Percentiles rank a stretch among this genome's conserved stretches.
Evolutionary conservation across 2,888 invertebrate species (phyloP).

Genomic region (Bembecia ichneumoniformis): DNA sequence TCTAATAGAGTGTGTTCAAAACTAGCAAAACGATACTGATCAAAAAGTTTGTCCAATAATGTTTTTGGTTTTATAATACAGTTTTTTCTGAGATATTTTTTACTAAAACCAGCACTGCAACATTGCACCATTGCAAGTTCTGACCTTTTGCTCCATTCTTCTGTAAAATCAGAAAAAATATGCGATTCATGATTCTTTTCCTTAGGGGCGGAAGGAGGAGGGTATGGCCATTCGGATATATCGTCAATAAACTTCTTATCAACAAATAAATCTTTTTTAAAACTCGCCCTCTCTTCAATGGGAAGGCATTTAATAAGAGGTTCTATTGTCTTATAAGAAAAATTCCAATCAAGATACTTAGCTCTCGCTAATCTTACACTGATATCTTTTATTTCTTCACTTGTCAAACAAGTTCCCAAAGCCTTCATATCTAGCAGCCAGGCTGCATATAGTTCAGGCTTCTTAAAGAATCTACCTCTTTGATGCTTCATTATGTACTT

Average conservation of each 20-base stretch:
- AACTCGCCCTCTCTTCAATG: constrained; percentile 19
- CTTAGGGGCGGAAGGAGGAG: constrained; percentile 12
- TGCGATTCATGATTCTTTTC: not conserved
- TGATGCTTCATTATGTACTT: constrained; percentile 28
- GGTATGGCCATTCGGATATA: constrained; percentile 28
- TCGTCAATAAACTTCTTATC: constrained; percentile 25
- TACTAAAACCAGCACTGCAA: not conserved
- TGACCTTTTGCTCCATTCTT: too few species aligned
- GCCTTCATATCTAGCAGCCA: constrained; percentile 30
- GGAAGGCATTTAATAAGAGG: constrained; percentile 32
- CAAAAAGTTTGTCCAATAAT: constrained; percentile 34
- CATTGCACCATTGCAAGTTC: too few species aligned
- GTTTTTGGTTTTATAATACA: constrained; percentile 10
- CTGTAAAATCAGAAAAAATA: not conserved
- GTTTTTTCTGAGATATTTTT: not conserved
- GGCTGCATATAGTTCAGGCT: constrained; percentile 33
- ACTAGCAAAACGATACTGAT: constrained; percentile 35
- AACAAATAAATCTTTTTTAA: constrained; percentile 37
- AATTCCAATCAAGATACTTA: constrained; percentile 26
- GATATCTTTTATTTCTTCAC: constrained; percentile 31
- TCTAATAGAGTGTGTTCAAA: constrained; percentile 37
- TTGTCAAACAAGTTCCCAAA: constrained; percentile 24
- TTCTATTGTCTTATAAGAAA: constrained; percentile 34
- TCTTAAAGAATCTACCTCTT: constrained; percentile 27
- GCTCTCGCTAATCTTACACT: constrained; percentile 30